Base-by-base conservation (phyloP, 1,140 invertebrate genomes). In the Solen grandis region DNA sequence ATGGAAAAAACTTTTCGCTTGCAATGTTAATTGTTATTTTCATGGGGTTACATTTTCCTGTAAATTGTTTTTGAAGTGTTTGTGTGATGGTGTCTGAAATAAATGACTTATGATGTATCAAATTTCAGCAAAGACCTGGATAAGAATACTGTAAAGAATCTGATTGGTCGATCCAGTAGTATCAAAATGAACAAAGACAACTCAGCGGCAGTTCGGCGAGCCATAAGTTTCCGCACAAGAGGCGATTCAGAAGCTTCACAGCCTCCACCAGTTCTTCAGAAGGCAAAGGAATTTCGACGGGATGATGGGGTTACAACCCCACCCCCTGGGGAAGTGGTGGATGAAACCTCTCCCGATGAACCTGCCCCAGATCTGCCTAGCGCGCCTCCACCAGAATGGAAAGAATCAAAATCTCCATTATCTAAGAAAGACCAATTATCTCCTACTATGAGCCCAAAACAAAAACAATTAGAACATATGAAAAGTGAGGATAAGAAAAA, bases 371-470 rank as follows among this genome's bases (percentile, higher is more conserved):
- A 84, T 66, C 77, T 88, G 33, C 87, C 87, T 14, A 69, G 83
- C 59, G 85, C 85, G 38, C 86, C 90, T 19, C 87, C 88, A 5
- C 38, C 73, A 62, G 81, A 81, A 38, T 59, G 69, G 25, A 65
- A 60, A 41, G 57, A 33, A 19, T 41, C 59, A 41, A 74, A 65
- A 52, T 73, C 77, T 31, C 60, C 38, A 5, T 5, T 63, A 5
- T 60, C 73, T 27, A 92, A 92, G 86, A 96, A 96, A 80, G 89
- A 92, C 10, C 97, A 81, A 41, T 65, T 88, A 52, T 88, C 88
- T 60, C 88, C 88, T 50, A 83, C 86, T 25, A 41, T 87, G 31
- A 90, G 88, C 69, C 89, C 88, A 4, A 88, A 80, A 74, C 84
- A 88, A 68, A 88, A 87, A 77, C 84, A 73, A 78, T 62, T 85